phyloP scores from a whole-genome alignment of 37 sponge, comb jelly and placozoan genomes.

The Dysidea cf. avara region DNA sequence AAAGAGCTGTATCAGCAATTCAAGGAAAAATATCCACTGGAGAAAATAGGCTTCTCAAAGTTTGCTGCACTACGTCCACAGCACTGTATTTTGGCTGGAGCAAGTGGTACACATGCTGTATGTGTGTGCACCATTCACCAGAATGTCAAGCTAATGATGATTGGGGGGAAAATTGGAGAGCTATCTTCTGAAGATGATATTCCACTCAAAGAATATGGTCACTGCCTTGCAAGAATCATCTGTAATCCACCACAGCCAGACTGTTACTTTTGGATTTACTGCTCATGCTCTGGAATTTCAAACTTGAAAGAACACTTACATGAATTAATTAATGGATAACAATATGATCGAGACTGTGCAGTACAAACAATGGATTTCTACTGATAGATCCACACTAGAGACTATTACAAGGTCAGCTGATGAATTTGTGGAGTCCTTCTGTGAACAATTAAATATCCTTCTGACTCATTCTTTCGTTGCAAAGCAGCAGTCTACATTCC shows the following conservation, averaged over 20 bases:
- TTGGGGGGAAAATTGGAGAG: neutral
- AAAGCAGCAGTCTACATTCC: slow-evolving; percentile 38
- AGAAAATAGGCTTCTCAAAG: slow-evolving; percentile 36
- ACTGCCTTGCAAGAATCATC: slow-evolving; percentile 22
- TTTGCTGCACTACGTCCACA: slow-evolving; percentile 34
- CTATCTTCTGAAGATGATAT: neutral
- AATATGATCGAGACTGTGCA: slow-evolving; percentile 21
- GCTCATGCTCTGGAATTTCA: slow-evolving; percentile 15
- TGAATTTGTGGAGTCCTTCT: slow-evolving; percentile 23
- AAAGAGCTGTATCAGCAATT: slow-evolving; percentile 10
- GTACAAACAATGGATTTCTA: slow-evolving; percentile 32
- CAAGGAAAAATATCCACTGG: slow-evolving; percentile 8
- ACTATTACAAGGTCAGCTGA: slow-evolving; percentile 1
- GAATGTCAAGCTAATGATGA: slow-evolving; percentile 31
- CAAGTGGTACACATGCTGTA: slow-evolving; percentile 41
- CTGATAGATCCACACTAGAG: slow-evolving; percentile 23
- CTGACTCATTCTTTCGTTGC: slow-evolving; percentile 36
- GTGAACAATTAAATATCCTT: neutral
- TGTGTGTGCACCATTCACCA: slow-evolving; percentile 46
- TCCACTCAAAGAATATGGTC: slow-evolving; percentile 16
- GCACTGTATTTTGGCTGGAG: slow-evolving; percentile 24
- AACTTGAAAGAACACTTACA: slow-evolving; percentile 12
- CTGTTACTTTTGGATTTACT: slow-evolving; percentile 15
- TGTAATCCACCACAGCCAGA: slow-evolving; percentile 37
- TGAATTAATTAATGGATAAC: slow-evolving; percentile 10